phyloP scores from a whole-genome alignment of 2,797 vertebrate species.

The Sebastes iracundus region DNA sequence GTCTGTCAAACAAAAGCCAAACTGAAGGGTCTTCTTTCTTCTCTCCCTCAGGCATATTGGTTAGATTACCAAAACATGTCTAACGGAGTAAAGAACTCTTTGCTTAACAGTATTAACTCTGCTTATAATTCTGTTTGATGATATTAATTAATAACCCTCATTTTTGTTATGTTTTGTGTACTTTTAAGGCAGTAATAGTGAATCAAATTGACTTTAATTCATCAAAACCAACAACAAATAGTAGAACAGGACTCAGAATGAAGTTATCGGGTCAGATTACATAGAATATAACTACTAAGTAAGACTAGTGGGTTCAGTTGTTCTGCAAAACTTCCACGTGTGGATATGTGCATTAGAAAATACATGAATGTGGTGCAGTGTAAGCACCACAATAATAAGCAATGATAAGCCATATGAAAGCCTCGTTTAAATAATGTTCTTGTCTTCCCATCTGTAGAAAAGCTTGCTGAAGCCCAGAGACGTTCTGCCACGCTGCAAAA shows the following conservation, averaged over 20 bases:
- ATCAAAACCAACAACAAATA: not conserved
- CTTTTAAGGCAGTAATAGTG: not conserved
- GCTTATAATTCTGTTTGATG: not conserved
- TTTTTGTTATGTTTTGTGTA: not conserved
- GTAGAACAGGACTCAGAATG: not conserved
- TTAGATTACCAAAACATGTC: not conserved
- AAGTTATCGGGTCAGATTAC: not conserved
- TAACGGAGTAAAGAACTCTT: not conserved
- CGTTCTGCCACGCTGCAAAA: slow-evolving; percentile 95
- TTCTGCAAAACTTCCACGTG: not conserved
- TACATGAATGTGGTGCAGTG: not conserved
- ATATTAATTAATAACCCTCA: not conserved
- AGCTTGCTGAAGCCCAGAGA: slow-evolving; percentile 95
- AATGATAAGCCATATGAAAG: not conserved
- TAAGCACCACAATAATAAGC: not conserved
- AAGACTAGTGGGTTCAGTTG: not conserved
- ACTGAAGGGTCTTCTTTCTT: not conserved
- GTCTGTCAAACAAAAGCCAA: not conserved
- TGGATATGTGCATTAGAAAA: not conserved
- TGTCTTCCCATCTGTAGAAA: slow-evolving; percentile 81
- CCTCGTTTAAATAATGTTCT: not conserved
- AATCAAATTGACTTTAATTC: not conserved
- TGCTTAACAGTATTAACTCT: not conserved
- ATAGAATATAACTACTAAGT: not conserved
- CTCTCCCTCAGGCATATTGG: not conserved